These are phyloP conservation scores for Phoeniculus purpureus DNA, from an alignment of 2,797 vertebrate species.

Conservation along the genomic window DNA sequence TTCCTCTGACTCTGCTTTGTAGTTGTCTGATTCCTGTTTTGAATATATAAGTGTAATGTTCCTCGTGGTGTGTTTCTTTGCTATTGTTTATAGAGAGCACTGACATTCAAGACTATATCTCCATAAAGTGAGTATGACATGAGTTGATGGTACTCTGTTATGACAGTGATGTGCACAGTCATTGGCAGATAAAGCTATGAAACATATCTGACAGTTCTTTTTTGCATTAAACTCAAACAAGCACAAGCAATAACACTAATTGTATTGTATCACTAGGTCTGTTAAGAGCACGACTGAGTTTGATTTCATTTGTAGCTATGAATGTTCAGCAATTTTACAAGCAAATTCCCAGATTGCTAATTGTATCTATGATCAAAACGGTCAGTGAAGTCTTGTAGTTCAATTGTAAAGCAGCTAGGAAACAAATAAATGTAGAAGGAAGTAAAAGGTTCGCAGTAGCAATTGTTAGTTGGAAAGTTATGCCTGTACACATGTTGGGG, in stretches of 20 bases:
- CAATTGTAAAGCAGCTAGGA: background rate
- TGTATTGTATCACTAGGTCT: background rate
- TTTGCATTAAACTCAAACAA: background rate
- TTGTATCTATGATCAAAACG: background rate
- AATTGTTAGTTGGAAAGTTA: constrained; percentile 6
- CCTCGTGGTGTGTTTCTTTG: background rate
- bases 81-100: background rate
- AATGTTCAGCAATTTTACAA: background rate
- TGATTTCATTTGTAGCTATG: background rate
- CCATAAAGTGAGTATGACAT: background rate
- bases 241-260: background rate
- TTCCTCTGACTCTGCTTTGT: background rate
- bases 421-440: background rate
- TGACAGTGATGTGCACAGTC: background rate
- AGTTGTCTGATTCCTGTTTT: background rate
- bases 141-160: background rate
- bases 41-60: background rate
- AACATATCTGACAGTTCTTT: background rate
- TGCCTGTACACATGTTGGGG: accelerated
- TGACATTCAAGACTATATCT: background rate
- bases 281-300: background rate
- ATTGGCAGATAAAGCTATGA: background rate
- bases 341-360: background rate
- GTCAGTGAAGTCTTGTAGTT: background rate
- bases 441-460: background rate